Conservation (phyloP, 2,888 invertebrate genomes). For the Proisotoma minuta region DNA sequence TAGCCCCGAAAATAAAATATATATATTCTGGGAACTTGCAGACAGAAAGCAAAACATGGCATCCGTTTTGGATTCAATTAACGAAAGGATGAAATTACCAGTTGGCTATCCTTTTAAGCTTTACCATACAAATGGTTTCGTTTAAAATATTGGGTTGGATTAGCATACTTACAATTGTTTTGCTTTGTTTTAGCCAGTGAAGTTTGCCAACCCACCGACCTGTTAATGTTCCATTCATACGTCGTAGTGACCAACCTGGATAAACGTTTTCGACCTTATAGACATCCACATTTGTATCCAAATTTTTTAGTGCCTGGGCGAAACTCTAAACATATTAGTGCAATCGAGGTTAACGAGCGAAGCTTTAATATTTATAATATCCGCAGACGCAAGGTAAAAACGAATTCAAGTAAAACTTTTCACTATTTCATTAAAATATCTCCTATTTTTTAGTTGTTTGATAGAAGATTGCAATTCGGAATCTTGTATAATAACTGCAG, state of each 20-base stretch:
- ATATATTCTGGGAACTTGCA: background rate
- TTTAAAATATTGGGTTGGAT: too few species aligned
- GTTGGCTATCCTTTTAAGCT: slow-evolving; percentile 26
- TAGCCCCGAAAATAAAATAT: background rate
- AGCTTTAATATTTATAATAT: background rate
- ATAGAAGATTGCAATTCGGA: too few species aligned
- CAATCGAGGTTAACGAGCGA: background rate
- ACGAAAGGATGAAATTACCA: slow-evolving; percentile 21
- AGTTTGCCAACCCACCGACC: slow-evolving; percentile 22
- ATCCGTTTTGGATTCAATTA: slow-evolving; percentile 21
- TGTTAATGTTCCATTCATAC: slow-evolving; percentile 31
- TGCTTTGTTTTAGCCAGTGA: too few species aligned
- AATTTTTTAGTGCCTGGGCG: slow-evolving; percentile 28
- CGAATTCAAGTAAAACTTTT: too few species aligned
- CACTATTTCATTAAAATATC: too few species aligned
- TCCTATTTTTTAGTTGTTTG: too few species aligned
- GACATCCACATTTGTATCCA: slow-evolving; percentile 18
- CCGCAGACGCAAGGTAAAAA: background rate
- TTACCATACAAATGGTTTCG: slow-evolving; percentile 25
- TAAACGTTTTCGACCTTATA: slow-evolving; percentile 21
- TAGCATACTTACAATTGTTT: too few species aligned
- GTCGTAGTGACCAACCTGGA: slow-evolving; percentile 28
- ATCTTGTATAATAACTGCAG: background rate
- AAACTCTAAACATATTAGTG: slow-evolving; percentile 20
- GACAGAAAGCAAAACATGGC: slow-evolving; percentile 29